phyloP scores from a whole-genome alignment of 2,113 vertebrate species.

The Tursiops truncatus region DNA sequence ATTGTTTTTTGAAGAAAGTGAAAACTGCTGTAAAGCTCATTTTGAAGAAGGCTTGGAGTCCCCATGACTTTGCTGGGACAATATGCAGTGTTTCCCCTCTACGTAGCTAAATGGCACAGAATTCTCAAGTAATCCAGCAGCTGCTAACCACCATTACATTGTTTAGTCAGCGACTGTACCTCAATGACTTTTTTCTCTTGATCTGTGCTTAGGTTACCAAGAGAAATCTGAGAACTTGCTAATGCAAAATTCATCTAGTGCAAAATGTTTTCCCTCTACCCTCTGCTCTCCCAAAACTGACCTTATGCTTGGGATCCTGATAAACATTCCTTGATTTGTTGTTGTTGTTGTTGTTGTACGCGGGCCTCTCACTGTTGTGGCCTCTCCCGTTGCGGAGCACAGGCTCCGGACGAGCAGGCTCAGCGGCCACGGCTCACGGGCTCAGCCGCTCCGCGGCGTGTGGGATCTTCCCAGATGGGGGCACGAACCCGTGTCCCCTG shows the following conservation, averaged over 20 bases:
- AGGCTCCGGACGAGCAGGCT: too few species aligned
- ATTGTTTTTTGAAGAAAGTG: not conserved
- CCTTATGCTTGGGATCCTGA: conserved; percentile 49
- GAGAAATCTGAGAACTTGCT: conserved; percentile 74
- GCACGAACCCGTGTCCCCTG: too few species aligned
- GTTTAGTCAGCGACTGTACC: conserved; percentile 82
- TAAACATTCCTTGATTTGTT: conserved; percentile 51
- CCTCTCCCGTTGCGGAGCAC: too few species aligned
- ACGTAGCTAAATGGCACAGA: conserved; percentile 61
- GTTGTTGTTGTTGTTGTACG: too few species aligned
- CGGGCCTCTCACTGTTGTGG: too few species aligned
- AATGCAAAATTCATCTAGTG: conserved; percentile 66
- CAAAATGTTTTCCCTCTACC: not conserved
- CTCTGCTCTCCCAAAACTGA: conserved; percentile 53
- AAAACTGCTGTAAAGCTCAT: conserved; percentile 24
- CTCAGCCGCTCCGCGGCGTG: too few species aligned
- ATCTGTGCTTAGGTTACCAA: conserved; percentile 79
- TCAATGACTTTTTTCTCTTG: conserved; percentile 74
- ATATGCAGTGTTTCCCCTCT: conserved; percentile 15
- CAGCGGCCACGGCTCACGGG: too few species aligned
- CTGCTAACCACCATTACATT: conserved; percentile 73
- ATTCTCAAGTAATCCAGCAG: conserved; percentile 62
- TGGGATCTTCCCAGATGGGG: too few species aligned
- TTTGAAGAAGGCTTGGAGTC: conserved; percentile 8
- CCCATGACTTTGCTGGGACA: conserved; percentile 74